phyloP scores from a whole-genome alignment of 2,113 vertebrate species.

The Ceuthmochares aereus region DNA sequence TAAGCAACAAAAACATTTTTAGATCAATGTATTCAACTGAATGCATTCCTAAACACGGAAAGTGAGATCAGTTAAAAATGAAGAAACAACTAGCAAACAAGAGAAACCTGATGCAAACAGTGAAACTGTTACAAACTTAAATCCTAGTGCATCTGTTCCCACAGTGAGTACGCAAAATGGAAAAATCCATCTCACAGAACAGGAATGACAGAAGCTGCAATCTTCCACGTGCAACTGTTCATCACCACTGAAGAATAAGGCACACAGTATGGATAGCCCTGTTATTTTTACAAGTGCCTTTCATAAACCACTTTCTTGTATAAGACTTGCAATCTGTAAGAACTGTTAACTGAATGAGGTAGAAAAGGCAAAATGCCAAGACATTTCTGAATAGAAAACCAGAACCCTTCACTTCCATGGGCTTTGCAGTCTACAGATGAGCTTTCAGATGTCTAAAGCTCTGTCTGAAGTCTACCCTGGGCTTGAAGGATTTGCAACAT shows the following conservation, averaged over 20 bases:
- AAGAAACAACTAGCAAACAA: neutral
- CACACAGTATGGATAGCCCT: neutral
- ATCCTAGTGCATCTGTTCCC: neutral
- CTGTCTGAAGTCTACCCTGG: neutral
- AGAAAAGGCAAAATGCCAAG: neutral
- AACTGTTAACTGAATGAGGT: neutral
- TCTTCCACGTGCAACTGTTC: neutral
- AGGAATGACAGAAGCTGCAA: neutral
- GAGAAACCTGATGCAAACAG: conserved; percentile 33
- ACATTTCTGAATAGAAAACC: neutral
- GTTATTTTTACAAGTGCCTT: neutral
- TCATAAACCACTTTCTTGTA: neutral
- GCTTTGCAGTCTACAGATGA: neutral
- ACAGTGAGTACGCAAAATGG: neutral
- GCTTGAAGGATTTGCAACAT: neutral
- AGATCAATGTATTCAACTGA: neutral
- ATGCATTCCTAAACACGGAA: neutral
- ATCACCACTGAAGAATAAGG: neutral
- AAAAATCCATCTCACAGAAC: conserved; percentile 41
- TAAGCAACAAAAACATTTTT: neutral
- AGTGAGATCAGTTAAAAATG: conserved; percentile 7
- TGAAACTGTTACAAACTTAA: neutral
- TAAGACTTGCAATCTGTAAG: neutral
- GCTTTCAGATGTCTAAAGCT: neutral
- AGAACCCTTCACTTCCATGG: neutral